Conservation (phyloP, 1,140 invertebrate genomes). For the Gryllus bimaculatus region DNA sequence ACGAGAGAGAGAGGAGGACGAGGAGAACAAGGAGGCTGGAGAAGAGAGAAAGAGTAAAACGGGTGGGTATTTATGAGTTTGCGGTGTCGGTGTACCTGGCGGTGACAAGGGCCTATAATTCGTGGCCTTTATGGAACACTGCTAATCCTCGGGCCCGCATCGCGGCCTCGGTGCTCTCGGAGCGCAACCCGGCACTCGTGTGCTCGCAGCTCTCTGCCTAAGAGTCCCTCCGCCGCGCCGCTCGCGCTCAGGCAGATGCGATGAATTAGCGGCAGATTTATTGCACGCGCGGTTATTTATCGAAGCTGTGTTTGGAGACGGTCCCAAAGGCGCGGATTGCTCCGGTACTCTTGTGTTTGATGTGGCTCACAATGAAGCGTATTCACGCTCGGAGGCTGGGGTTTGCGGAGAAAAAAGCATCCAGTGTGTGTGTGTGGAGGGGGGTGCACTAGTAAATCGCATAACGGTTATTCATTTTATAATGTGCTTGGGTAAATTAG, state of each 20-base stretch:
- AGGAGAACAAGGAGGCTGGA: neutral
- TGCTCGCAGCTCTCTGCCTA: too few relatives aligned
- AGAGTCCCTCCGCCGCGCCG: too few relatives aligned
- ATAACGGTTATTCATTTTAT: too few relatives aligned
- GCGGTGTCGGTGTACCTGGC: neutral
- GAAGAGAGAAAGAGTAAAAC: neutral
- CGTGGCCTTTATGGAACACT: neutral
- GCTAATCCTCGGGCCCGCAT: neutral
- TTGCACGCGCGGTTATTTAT: neutral
- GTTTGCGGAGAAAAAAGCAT: too few relatives aligned
- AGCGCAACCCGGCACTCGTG: too few relatives aligned
- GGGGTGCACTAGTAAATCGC: too few relatives aligned
- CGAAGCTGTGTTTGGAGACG: neutral
- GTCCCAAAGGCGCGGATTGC: neutral
- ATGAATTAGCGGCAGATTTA: neutral
- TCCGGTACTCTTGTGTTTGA: neutral
- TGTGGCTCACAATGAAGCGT: neutral
- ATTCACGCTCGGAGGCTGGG: neutral
- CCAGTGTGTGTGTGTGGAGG: too few relatives aligned
- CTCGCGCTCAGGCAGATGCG: too few relatives aligned
- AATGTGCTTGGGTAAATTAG: too few relatives aligned
- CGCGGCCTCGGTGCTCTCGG: too few relatives aligned
- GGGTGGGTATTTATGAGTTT: neutral
- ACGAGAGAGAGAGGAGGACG: neutral
- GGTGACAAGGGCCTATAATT: neutral